These are phyloP conservation scores for Peromyscus leucopus DNA, from an alignment of 2,113 vertebrate genomes.

Conservation along the genomic window DNA sequence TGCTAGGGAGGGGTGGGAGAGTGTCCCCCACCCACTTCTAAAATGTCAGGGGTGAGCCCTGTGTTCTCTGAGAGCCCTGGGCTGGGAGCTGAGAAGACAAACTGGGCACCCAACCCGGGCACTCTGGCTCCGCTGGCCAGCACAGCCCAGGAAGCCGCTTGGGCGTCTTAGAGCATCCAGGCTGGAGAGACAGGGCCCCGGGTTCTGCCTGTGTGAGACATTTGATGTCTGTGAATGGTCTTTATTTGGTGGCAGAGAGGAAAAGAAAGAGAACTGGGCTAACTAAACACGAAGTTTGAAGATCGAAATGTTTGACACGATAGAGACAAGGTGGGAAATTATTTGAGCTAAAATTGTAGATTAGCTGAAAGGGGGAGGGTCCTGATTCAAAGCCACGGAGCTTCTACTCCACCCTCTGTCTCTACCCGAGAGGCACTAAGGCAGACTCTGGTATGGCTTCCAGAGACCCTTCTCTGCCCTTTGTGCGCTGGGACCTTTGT, in stretches of 20 bases:
- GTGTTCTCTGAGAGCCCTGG: background rate
- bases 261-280: background rate
- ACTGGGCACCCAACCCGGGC: background rate
- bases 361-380: background rate
- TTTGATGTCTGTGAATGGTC: background rate
- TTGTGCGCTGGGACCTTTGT: background rate
- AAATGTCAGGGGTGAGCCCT: conserved; percentile 26
- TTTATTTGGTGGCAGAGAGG: background rate
- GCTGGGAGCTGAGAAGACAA: background rate
- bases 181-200: background rate
- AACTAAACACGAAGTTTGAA: background rate
- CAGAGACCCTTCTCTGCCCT: background rate
- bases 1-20: background rate
- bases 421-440: background rate
- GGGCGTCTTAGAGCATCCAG: background rate
- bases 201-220: background rate
- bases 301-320: background rate
- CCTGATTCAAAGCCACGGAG: background rate
- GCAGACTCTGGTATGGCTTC: too few relatives aligned
- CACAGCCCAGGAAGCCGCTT: background rate
- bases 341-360: background rate
- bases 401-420: background rate
- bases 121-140: background rate
- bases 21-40: background rate
- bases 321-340: background rate